Base-by-base conservation (phyloP, 1,140 invertebrate species). In the Polyergus mexicanus region DNA sequence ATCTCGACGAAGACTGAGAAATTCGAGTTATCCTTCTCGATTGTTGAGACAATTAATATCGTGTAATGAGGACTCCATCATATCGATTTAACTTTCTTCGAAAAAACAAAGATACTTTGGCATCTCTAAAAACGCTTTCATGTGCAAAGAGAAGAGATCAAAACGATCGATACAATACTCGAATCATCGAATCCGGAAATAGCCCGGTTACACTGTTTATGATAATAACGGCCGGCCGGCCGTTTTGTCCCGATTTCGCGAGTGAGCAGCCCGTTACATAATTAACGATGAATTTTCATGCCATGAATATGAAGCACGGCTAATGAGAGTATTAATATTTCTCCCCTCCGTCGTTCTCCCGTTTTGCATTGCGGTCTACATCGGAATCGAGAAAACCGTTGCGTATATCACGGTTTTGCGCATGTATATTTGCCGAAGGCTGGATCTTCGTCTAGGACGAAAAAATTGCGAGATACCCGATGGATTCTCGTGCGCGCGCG, bases 261-360 rank as follows among this genome's bases (percentile, higher is more conserved):
- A 68, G 25, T 54, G 25, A 65, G 22, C 84, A 19, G 69, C 71
- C 68, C 74, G 71, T 90, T 90, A 90, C 89, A 90, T 92, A 91
- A 91, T 91, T 90, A 91, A 91, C 88, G 81, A 87, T 68, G 88
- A 91, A 84, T 88, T 90, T 91, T 92, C 90, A 91, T 89, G 74
- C 54, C 83, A 86, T 90, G 91, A 85, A 87, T 89, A 87, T 84
- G 86, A 88, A 84, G 87, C 83, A 72, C 62, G 72, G 80, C 88
- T 92, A 92, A 92, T 91, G 91, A 92, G 90, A 75, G 85, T 87
- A 90, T 92, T 92, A 92, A 90, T 91, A 91, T 87, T 84, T 88
- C 83, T 56, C 38, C 35, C 13, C 51, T 28, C 44, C 60, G 28
- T 75, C 25, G 25, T 58, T 25, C 68, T 35, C 10, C 38, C 66